Conservation (phyloP, 2,113 vertebrate species). For the Ursus arctos region DNA sequence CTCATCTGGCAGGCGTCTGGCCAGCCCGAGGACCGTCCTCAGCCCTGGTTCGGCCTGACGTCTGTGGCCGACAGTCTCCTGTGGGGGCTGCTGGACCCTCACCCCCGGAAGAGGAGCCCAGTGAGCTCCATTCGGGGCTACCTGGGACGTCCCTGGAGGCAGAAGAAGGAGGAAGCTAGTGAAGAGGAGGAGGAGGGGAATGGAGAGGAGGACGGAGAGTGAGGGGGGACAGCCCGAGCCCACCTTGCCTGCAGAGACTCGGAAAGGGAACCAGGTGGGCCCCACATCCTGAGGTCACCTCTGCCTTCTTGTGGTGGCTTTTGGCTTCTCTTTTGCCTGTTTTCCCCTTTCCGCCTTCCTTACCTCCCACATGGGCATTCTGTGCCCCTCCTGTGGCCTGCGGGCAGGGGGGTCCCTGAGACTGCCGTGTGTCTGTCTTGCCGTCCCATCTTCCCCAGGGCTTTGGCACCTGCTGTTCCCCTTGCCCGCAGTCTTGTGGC, state of each 20-base stretch:
- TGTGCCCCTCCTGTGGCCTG: background rate
- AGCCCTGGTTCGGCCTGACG: conserved; percentile 92
- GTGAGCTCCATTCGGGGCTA: conserved; percentile 88
- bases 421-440: fast-evolving
- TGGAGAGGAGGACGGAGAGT: fast-evolving
- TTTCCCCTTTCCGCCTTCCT: too few species aligned
- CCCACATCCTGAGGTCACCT: background rate
- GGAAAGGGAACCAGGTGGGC: fast-evolving
- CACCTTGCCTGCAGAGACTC: fast-evolving
- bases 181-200: fast-evolving
- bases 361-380: fast-evolving
- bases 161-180: fast-evolving
- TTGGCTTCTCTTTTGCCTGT: background rate
- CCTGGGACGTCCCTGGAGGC: conserved; percentile 86
- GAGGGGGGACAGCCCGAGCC: background rate
- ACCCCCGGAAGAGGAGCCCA: conserved; percentile 86
- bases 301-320: fast-evolving
- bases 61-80: conserved; percentile 91
- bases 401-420: background rate
- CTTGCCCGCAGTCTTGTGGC: fast-evolving
- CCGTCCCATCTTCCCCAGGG: background rate
- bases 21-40: conserved; percentile 87
- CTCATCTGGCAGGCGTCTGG: conserved; percentile 90
- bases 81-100: conserved; percentile 90
- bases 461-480: background rate